phyloP scores from a whole-genome alignment of 2,888 invertebrate genomes.

The Polyommatus icarus region DNA sequence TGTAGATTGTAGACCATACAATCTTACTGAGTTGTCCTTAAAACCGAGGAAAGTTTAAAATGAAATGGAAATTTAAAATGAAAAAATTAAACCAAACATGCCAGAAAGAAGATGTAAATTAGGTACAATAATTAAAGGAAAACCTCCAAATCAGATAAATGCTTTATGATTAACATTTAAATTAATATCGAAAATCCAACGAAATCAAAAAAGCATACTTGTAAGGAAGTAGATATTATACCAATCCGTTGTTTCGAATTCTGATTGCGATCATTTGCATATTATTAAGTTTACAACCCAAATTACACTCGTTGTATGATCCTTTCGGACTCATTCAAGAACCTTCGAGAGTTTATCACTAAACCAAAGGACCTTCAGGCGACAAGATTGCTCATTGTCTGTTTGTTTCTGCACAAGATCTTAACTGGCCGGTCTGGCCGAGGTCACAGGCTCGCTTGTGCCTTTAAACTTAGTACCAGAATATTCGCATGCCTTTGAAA shows the following conservation, averaged over 20 bases:
- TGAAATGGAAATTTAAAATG: too few species aligned
- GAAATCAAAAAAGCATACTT: not conserved
- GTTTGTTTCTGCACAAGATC: constrained; percentile 6
- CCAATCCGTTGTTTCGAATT: not conserved
- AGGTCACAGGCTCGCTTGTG: not conserved
- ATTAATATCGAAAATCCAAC: not conserved
- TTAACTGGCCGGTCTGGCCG: not conserved
- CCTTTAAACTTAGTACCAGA: not conserved
- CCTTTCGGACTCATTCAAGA: not conserved
- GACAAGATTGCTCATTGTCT: constrained; percentile 2
- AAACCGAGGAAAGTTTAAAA: too few species aligned
- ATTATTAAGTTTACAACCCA: not conserved
- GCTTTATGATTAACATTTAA: not conserved
- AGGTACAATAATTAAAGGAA: not conserved
- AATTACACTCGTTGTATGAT: not conserved
- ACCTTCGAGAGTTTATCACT: constrained; percentile 8
- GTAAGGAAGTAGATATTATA: constrained; percentile 12
- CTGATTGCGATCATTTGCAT: not conserved
- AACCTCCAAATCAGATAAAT: not conserved
- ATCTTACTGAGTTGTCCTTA: too few species aligned
- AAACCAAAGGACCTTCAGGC: constrained; percentile 3
- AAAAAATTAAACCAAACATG: not conserved
- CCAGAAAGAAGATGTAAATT: not conserved
- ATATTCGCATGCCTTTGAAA: not conserved
- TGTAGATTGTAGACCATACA: too few species aligned